Evolutionary conservation across 2,888 invertebrate species (phyloP).

Genomic region (Biston betularia): DNA sequence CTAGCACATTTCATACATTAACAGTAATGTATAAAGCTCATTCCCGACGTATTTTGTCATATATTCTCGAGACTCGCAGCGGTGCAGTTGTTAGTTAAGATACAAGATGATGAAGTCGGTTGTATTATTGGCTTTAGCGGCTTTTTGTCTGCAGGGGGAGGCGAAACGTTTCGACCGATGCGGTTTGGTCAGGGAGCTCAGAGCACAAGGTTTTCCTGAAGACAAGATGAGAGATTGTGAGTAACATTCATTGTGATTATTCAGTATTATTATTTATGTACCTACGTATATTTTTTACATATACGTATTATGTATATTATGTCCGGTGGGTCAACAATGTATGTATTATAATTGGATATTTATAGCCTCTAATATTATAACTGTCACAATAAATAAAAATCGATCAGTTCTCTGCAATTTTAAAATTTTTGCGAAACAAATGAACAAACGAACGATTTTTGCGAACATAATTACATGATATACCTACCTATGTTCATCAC

Average conservation of each 20-base stretch:
- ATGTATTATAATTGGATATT: too few species aligned
- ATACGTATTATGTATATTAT: too few species aligned
- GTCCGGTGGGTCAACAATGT: too few species aligned
- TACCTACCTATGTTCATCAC: too few species aligned
- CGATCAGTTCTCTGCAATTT: too few species aligned
- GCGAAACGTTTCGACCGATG: constrained; percentile 57
- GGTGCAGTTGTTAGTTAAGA: constrained; percentile 6
- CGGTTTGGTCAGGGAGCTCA: constrained; percentile 57
- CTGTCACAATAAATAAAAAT: too few species aligned
- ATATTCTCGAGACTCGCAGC: constrained; percentile 1
- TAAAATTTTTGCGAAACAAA: too few species aligned
- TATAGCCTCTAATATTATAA: too few species aligned
- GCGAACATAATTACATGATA: too few species aligned
- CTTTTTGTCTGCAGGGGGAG: constrained; percentile 41
- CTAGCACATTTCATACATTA: constrained; percentile 23
- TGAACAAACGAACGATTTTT: too few species aligned
- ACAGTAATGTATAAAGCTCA: constrained; percentile 39
- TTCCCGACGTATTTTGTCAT: not conserved
- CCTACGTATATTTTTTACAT: too few species aligned
- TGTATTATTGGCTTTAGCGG: constrained; percentile 34
- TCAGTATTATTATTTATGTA: too few species aligned
- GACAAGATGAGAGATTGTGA: constrained; percentile 62
- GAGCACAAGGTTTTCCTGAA: constrained; percentile 59
- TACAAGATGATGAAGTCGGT: constrained; percentile 45
- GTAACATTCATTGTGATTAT: constrained; percentile 36